Base-by-base conservation (phyloP, 2,797 vertebrate genomes). In the Lacerta agilis region DNA sequence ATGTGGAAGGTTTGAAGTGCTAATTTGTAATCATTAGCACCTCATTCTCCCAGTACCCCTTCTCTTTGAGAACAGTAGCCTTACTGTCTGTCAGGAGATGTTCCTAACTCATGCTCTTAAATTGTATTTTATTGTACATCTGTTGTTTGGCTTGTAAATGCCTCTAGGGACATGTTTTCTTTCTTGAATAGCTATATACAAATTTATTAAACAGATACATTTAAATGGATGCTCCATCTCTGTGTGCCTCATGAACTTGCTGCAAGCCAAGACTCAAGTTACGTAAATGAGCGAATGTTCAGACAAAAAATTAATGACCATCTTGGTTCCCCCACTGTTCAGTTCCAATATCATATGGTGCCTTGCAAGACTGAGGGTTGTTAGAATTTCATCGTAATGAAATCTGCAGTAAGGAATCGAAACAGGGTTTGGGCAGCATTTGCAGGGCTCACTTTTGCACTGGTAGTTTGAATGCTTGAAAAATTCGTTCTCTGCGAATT, bases 21-120 rank as follows among this genome's bases (percentile, higher is more conserved):
- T 89, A 82, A 83, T 83, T 64, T 78, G 38, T 45, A 64, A 38
- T 45, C 38, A 29, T 79, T 79, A 72, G 75, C 49, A 61, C 85
- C 18, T 73, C 55, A 73, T 66, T 73, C 49, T 78, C 43, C 43
- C 33, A 3, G 36, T 79, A 38, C 71, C 29, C 49, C 18, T 79
- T 66, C 66, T 71, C 33, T 25, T n/a, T 64, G 71, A 78, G 49
- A 79, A 64, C 29, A 83, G 67, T 49, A 71, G n/a, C n/a, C 23
- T 17, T 41, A 2, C n/a, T 73, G 29, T 43, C 73, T 72, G 49
- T 45, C 69, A 61, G 33, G 73, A 83, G 43, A 58, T 23, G 9
- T 78, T 82, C 77, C n/a, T 69, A 75, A 67, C 18, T 78, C 64
- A 43, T 89, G 8, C 9, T 43, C n/a, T 64, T 64, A 64, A 64